phyloP scores from a whole-genome alignment of 1,140 invertebrate genomes.

The Oreohelix idahoensis region DNA sequence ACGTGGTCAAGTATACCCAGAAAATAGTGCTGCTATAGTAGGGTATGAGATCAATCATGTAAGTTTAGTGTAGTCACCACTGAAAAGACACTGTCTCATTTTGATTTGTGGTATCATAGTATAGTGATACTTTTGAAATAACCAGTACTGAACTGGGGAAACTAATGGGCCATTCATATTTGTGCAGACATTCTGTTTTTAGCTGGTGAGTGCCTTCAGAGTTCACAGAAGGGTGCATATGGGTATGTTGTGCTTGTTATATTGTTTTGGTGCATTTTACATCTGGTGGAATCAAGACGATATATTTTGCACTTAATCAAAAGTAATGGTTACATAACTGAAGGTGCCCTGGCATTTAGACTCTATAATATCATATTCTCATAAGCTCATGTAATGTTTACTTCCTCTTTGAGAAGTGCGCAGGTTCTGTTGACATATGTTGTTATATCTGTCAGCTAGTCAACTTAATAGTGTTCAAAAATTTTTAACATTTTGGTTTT shows the following conservation, averaged over 20 bases:
- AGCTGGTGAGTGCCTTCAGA: not conserved
- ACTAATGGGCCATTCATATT: not conserved
- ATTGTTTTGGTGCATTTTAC: not conserved
- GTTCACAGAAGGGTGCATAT: too few relatives aligned
- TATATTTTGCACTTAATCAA: not conserved
- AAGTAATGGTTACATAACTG: not conserved
- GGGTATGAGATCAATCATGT: conserved; percentile 46
- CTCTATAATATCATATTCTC: not conserved
- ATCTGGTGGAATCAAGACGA: not conserved
- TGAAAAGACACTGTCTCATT: too few relatives aligned
- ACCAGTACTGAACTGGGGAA: not conserved
- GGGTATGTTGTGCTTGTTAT: not conserved
- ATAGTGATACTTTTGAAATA: too few relatives aligned
- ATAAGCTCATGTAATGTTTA: not conserved
- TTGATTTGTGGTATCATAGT: too few relatives aligned
- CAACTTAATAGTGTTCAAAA: not conserved
- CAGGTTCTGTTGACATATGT: not conserved
- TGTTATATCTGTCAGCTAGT: not conserved
- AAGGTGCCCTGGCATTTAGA: not conserved
- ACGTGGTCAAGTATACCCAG: conserved; percentile 49
- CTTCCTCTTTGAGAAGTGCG: not conserved
- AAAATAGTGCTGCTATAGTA: conserved; percentile 35
- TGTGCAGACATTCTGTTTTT: not conserved
- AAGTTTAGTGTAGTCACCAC: conserved; percentile 40
- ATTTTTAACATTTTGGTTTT: not conserved